Base-by-base conservation (phyloP, 2,888 invertebrate genomes). In the Gymnoscelis rufifasciata region DNA sequence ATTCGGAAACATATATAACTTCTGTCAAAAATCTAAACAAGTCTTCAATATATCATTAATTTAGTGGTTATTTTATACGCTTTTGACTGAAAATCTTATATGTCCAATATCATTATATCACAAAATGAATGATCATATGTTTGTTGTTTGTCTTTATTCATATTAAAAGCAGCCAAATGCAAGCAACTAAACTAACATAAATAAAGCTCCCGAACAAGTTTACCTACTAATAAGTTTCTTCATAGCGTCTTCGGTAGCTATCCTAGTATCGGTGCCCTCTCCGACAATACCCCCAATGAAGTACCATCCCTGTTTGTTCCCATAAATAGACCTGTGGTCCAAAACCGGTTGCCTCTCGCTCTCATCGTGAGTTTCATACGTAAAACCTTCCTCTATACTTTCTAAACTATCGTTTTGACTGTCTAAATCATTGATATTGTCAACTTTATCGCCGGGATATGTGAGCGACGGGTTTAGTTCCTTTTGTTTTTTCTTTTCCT, bases 251-350 rank as follows among this genome's bases (percentile, higher is more conserved):
- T 90, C 89, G 68, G 94, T 92, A 10, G 95, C 93, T 52, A 90
- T 78, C 46, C 88, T 88, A 7, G 92, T 89, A 68, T 92, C 91
- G 8, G 84, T 69, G 41, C 92, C 91, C 63, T 91, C 90, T 13
- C 95, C 95, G 52, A 93, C 91, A 46, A 96, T 90, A 27, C 95
- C 95, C 12, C 95, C 93, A 42, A 95, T 91, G 91, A 94, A 96
- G 75, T 93, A 91, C 95, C 96, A 96, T 33, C 96, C 96, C 51
- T 92, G 92, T 66, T 88, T 89, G 77, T 93, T 94, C 37, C 90
- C 90, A 50, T 90, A 91, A 51, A 91, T 91, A 61, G 89, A 87
- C 47, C 92, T 89, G 57, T 88, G 89, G 68, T 93, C 92, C 24
- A 89, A 77, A 38, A 93, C 88, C 12, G 90, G 89, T 59, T 89